Percentiles rank a stretch among this genome's conserved stretches.
Conservation (phyloP, 2,888 invertebrate genomes). For the Eretmocerus hayati region DNA sequence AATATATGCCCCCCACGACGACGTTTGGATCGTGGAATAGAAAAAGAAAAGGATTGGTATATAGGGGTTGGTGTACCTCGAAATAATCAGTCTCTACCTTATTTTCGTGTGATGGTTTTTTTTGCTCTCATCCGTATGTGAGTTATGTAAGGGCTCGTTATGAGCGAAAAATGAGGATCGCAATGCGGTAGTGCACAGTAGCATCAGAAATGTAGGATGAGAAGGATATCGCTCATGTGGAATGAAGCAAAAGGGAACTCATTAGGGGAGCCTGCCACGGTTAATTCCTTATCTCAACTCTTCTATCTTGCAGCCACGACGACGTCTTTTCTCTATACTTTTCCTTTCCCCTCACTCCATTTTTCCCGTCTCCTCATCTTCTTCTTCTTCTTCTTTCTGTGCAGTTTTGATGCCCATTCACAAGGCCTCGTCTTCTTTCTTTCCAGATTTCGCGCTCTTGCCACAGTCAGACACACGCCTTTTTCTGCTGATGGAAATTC, state of each 20-base stretch:
- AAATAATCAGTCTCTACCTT: no score
- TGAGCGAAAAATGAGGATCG: no score
- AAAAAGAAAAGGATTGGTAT: no score
- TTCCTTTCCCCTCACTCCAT: neutral
- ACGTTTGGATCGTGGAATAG: no score
- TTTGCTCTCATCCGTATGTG: no score
- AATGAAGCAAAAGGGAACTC: slow-evolving; percentile 31
- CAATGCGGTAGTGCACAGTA: no score
- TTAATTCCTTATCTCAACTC: slow-evolving; percentile 31
- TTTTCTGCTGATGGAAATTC: neutral
- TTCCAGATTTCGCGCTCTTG: slow-evolving; percentile 10
- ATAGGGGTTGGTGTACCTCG: no score
- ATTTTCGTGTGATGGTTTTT: no score
- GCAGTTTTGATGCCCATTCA: slow-evolving; percentile 5
- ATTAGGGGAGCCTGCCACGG: slow-evolving; percentile 33
- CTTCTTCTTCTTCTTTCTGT: slow-evolving; percentile 1
- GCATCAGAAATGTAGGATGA: no score
- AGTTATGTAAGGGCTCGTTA: no score
- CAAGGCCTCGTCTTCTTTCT: slow-evolving; percentile 5
- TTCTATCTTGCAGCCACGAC: no score
- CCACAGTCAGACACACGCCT: neutral
- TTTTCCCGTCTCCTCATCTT: neutral
- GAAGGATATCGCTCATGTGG: slow-evolving; percentile 28
- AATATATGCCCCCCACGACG: slow-evolving; percentile 7
- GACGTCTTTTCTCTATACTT: neutral